Evolutionary conservation across 2,113 vertebrate species (phyloP), one percentile per base, ranked within the genome.

Genomic region (Tonatia bakeri): DNA sequence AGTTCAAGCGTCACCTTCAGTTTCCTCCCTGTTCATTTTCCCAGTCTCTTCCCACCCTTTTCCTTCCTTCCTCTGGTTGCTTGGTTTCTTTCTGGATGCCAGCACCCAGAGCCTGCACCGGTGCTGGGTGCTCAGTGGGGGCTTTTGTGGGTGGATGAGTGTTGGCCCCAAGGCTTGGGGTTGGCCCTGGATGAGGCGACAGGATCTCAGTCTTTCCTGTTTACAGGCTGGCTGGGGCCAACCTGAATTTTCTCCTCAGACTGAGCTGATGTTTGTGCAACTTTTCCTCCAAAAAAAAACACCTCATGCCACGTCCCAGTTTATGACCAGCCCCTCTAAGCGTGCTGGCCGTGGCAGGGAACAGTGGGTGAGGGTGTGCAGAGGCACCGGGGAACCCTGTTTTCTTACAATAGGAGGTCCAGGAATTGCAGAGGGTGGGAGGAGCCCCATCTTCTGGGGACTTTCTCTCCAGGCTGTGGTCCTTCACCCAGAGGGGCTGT

Each of bases 91-190:
- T 26, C 77, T 16, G 4, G 70, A 5, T 0, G 7, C 38, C 28
- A 64, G 22, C 31, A 9, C 33, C n/a, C 45, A 31, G 67, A 82
- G 43, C 33, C 16, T 8, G 3, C 19, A 1, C 1, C 1, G 13
- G 45, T 33, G 20, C 50, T 22, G 20, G 3, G 73, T 0, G 3
- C 54, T 72, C 28, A 5, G 88, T 3, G 0, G n/a, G 4, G 15
- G 4, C 36, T 19, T 16, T 67, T 64, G 4, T 14, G 6, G 36
- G 1, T 64, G 14, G 45, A 28, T 40, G 56, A 31, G 1, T 26
- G 11, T 52, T 31, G 52, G 85, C 38, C 67, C 9, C 69, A 47
- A 61, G 54, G 20, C 36, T 72, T 22, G 6, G 24, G 26, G 36
- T 38, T 47, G 43, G 36, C 22, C 28, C 12, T 31, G 9, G 90